A percentile compares a stretch with the other conserved stretches of the same genome.
These are phyloP conservation scores for Zaprionus davidi DNA, from an alignment of 1,140 invertebrate genomes.

Conservation along the genomic window DNA sequence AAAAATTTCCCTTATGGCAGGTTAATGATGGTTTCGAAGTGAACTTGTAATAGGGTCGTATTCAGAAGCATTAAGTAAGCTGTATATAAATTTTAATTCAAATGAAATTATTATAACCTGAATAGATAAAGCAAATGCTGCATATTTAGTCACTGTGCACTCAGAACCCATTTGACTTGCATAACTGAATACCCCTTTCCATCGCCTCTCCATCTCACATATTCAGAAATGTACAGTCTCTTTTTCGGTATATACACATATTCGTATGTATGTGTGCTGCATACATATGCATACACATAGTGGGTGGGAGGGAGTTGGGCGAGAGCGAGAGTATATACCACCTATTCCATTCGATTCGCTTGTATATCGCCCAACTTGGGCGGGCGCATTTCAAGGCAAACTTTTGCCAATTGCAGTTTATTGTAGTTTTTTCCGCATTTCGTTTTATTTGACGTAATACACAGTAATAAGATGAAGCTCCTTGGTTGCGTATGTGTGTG, in stretches of 20 bases:
- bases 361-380: not conserved
- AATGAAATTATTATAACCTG: too few species aligned
- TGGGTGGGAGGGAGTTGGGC: too few species aligned
- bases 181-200: not conserved
- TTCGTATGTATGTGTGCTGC: not conserved
- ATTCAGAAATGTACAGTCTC: not conserved
- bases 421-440: constrained; percentile 19
- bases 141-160: not conserved
- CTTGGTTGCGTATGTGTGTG: not conserved
- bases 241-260: not conserved
- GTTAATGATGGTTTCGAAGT: not conserved
- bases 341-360: not conserved
- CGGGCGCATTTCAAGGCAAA: constrained; percentile 10
- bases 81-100: too few species aligned
- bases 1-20: not conserved
- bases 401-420: constrained; percentile 37
- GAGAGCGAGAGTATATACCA: not conserved
- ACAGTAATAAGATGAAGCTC: constrained; percentile 20
- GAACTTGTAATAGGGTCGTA: not conserved
- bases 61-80: not conserved
- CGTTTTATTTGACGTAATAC: constrained; percentile 23
- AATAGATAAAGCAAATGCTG: too few species aligned
- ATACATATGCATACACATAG: not conserved
- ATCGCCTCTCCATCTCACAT: not conserved
- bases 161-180: not conserved